phyloP scores from a whole-genome alignment of 2,113 vertebrate species.

The Turnix velox region DNA sequence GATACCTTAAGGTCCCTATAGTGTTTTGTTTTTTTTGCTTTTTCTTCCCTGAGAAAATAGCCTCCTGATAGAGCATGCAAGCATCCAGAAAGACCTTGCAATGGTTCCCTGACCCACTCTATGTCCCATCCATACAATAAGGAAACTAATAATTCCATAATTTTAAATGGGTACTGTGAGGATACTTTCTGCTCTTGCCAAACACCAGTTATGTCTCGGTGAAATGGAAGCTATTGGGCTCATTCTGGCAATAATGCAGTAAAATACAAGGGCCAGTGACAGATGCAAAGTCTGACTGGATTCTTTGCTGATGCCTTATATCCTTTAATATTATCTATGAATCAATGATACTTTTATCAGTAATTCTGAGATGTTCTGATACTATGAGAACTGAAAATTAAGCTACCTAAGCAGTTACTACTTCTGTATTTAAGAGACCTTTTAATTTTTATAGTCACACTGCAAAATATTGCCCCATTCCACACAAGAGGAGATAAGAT shows the following conservation, averaged over 20 bases:
- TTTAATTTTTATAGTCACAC: not conserved
- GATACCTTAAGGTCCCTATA: constrained; percentile 35
- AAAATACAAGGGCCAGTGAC: not conserved
- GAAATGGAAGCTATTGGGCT: constrained; percentile 27
- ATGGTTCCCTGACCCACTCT: constrained; percentile 32
- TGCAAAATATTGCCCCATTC: not conserved
- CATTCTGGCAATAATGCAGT: constrained; percentile 38
- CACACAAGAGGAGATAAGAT: not conserved
- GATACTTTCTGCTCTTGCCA: constrained; percentile 33
- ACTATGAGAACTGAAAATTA: not conserved
- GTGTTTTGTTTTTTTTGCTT: not conserved
- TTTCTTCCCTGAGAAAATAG: not conserved
- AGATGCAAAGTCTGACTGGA: not conserved
- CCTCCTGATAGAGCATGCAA: not conserved
- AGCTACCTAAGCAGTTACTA: not conserved
- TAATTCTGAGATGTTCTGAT: not conserved
- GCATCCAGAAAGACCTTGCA: constrained; percentile 34
- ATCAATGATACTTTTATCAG: not conserved
- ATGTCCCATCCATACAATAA: constrained; percentile 39
- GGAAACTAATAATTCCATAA: constrained; percentile 57
- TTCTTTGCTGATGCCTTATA: not conserved
- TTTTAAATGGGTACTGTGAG: constrained; percentile 38
- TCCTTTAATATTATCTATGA: not conserved
- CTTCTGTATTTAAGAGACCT: not conserved
- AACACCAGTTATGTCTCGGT: constrained; percentile 24